A percentile compares a stretch with the other conserved stretches of the same genome.
phyloP scores from a whole-genome alignment of 92 coral and sea anemone genomes.

The Palythoa heliodiscus region DNA sequence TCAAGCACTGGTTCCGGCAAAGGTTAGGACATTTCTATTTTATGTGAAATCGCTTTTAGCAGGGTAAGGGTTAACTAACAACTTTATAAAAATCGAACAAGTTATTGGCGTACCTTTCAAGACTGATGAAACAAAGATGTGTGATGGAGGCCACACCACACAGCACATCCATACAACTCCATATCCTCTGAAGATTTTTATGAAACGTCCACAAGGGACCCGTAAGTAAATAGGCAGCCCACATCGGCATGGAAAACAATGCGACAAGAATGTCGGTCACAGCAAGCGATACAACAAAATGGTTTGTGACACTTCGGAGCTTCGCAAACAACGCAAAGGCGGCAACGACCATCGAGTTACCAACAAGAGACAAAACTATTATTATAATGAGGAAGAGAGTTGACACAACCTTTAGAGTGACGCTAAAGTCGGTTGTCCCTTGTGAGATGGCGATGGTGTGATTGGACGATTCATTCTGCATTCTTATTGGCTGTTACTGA shows the following conservation, averaged over 20 bases:
- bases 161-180: conserved; percentile 85
- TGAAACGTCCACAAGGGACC: conserved; percentile 77
- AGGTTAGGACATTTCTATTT: too few species aligned
- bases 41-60: too few species aligned
- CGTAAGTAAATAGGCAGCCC: conserved; percentile 80
- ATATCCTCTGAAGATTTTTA: conserved; percentile 55
- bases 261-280: conserved; percentile 85
- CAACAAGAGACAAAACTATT: conserved; percentile 68
- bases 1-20: too few species aligned
- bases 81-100: neutral
- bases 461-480: conserved; percentile 30
- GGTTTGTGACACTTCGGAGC: conserved; percentile 80
- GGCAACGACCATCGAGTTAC: conserved; percentile 77
- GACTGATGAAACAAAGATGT: conserved; percentile 82
- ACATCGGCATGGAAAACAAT: conserved; percentile 90
- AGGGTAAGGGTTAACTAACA: too few species aligned
- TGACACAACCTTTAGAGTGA: conserved; percentile 61
- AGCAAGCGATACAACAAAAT: conserved; percentile 78
- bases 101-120: conserved; percentile 61
- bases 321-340: conserved; percentile 78
- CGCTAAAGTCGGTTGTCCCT: conserved; percentile 46
- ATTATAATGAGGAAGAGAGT: conserved; percentile 64
- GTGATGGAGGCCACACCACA: conserved; percentile 89
- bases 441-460: neutral
- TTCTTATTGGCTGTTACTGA: neutral